A percentile compares a stretch with the other conserved stretches of the same genome.
These are phyloP conservation scores for Acanthiza pusilla DNA, from an alignment of 2,797 vertebrate species.

Conservation along the genomic window DNA sequence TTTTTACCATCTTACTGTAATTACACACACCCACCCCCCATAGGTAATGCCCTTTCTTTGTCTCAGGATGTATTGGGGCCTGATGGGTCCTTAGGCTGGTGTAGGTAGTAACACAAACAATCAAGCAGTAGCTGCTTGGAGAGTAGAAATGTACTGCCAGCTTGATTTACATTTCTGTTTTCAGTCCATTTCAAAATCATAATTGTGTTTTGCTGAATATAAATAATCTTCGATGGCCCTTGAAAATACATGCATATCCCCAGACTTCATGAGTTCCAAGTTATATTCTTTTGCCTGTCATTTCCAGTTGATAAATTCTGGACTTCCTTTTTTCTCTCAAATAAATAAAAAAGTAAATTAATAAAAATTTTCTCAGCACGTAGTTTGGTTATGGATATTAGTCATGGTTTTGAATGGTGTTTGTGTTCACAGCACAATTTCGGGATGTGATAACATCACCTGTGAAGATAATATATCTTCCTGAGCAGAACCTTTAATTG, in stretches of 20 bases:
- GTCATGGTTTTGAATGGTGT: neutral
- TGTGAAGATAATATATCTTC: neutral
- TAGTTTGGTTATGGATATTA: neutral
- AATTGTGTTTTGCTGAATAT: conserved; percentile 4
- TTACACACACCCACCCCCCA: fast-evolving
- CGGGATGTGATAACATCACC: neutral
- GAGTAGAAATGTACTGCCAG: neutral
- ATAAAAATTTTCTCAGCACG: neutral
- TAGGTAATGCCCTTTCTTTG: neutral
- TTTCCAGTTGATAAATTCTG: neutral
- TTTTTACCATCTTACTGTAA: neutral
- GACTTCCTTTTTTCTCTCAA: neutral
- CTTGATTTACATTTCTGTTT: neutral
- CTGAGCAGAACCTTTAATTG: neutral
- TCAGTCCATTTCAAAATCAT: neutral
- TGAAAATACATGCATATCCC: neutral
- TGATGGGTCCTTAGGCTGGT: neutral
- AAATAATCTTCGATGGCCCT: neutral
- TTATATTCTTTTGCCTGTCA: neutral
- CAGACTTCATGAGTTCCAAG: neutral
- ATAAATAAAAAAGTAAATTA: neutral
- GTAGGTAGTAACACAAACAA: neutral
- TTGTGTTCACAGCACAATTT: neutral
- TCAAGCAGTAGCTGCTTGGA: neutral
- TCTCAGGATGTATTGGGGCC: neutral